These are phyloP conservation scores for Chesias legatella DNA, from an alignment of 2,888 invertebrate genomes.

Conservation along the genomic window DNA sequence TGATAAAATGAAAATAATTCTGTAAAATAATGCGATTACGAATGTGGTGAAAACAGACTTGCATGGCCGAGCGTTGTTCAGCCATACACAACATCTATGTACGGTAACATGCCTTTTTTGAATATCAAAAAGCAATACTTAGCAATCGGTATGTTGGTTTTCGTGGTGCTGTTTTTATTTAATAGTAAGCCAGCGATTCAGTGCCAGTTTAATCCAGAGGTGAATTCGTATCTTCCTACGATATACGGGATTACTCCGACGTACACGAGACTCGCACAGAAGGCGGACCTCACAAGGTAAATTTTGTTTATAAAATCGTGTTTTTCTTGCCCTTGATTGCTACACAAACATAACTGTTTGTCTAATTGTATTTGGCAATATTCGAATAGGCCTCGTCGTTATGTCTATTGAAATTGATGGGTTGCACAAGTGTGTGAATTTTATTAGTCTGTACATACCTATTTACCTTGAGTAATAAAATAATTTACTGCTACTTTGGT, in stretches of 20 bases:
- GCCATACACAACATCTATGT: slow-evolving; percentile 9
- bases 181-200: slow-evolving; percentile 67
- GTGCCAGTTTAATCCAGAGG: slow-evolving; percentile 63
- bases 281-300: slow-evolving; percentile 94
- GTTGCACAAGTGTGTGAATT: slow-evolving; percentile 17
- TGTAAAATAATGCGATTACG: slow-evolving; percentile 10
- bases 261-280: slow-evolving; percentile 92
- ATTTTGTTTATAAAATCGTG: slow-evolving; percentile 44
- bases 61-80: slow-evolving; percentile 9
- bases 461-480: too few species aligned
- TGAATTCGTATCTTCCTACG: slow-evolving; percentile 77
- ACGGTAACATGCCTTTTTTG: slow-evolving; percentile 68
- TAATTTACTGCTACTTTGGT: too few species aligned
- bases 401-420: slow-evolving; percentile 29
- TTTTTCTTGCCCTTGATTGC: slow-evolving; percentile 58
- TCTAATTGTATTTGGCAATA: slow-evolving; percentile 39
- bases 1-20: background rate
- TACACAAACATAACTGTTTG: slow-evolving; percentile 33
- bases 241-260: slow-evolving; percentile 97
- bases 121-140: slow-evolving; percentile 74
- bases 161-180: slow-evolving; percentile 67
- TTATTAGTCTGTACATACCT: too few species aligned
- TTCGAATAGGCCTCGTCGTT: slow-evolving; percentile 10
- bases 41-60: slow-evolving; percentile 19
- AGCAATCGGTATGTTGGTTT: slow-evolving; percentile 68